A percentile compares a stretch with the other conserved stretches of the same genome.
phyloP scores from a whole-genome alignment of 1,140 invertebrate genomes.

The Dendroctonus ponderosae region DNA sequence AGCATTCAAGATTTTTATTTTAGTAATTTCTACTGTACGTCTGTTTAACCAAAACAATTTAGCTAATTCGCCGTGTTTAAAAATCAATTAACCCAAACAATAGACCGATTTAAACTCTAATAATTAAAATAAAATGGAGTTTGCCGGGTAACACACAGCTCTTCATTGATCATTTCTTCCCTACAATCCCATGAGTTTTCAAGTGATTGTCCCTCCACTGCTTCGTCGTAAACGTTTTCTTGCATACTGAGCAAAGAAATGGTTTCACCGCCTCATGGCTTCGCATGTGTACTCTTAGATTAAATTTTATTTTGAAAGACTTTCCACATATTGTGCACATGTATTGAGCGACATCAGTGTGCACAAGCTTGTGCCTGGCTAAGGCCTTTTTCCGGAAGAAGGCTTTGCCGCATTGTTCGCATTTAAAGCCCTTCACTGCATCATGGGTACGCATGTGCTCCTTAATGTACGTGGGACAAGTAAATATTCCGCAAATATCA shows the following conservation, averaged over 20 bases:
- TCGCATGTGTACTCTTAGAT: constrained; percentile 53
- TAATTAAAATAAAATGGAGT: no score
- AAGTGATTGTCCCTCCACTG: constrained; percentile 37
- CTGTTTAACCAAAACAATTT: no score
- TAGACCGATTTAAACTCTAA: no score
- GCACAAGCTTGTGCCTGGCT: constrained; percentile 59
- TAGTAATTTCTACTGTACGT: no score
- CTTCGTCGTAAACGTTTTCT: constrained; percentile 54
- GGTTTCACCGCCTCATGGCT: constrained; percentile 72
- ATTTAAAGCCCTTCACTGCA: constrained; percentile 46
- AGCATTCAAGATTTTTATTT: no score
- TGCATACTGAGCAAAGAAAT: constrained; percentile 60
- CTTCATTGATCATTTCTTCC: constrained; percentile 10
- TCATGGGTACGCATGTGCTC: constrained; percentile 37
- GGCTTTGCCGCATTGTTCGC: constrained; percentile 68
- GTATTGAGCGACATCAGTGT: constrained; percentile 69
- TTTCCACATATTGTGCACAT: constrained; percentile 58
- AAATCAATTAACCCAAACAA: no score
- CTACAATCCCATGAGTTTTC: constrained; percentile 31
- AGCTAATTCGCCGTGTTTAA: no score
- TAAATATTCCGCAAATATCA: constrained; percentile 29
- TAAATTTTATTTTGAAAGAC: constrained; percentile 41
- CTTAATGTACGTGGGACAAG: constrained; percentile 32
- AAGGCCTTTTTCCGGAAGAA: constrained; percentile 62
- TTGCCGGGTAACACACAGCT: no score